phyloP scores from a whole-genome alignment of 1,140 invertebrate genomes.

The Drosophila nannoptera region DNA sequence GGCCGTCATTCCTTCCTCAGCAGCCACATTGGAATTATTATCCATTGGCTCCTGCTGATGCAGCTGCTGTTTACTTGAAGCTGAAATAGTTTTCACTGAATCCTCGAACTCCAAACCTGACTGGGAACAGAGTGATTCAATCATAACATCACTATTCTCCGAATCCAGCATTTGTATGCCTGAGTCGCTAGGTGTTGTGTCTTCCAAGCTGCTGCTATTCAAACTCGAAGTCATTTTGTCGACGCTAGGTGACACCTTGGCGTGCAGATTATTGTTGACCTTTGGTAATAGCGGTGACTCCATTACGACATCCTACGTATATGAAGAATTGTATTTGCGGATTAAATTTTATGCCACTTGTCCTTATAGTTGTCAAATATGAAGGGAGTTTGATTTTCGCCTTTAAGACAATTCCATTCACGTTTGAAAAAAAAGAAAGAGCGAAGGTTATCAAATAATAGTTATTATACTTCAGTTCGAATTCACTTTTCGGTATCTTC shows the following conservation, averaged over 20 bases:
- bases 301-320: conserved; percentile 67
- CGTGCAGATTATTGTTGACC: conserved; percentile 51
- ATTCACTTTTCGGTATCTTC: conserved; percentile 56
- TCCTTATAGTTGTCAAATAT: conserved; percentile 16
- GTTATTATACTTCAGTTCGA: conserved; percentile 11
- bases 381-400: conserved; percentile 2
- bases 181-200: conserved; percentile 79
- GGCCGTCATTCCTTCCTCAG: conserved; percentile 67
- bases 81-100: conserved; percentile 26
- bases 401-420: conserved; percentile 29
- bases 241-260: conserved; percentile 37
- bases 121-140: conserved; percentile 80
- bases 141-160: conserved; percentile 80
- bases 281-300: conserved; percentile 68
- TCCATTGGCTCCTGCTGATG: conserved; percentile 78
- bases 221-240: conserved; percentile 74
- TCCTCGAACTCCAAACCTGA: conserved; percentile 78
- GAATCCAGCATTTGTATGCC: conserved; percentile 81
- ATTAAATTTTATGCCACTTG: conserved; percentile 29
- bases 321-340: conserved; percentile 48
- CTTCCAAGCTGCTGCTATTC: conserved; percentile 75
- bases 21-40: conserved; percentile 82
- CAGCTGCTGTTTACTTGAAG: conserved; percentile 28
- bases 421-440: conserved; percentile 22
- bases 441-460: conserved; percentile 7